These are phyloP conservation scores for Podilymbus podiceps DNA, from an alignment of 2,113 vertebrate species.

Conservation along the genomic window DNA sequence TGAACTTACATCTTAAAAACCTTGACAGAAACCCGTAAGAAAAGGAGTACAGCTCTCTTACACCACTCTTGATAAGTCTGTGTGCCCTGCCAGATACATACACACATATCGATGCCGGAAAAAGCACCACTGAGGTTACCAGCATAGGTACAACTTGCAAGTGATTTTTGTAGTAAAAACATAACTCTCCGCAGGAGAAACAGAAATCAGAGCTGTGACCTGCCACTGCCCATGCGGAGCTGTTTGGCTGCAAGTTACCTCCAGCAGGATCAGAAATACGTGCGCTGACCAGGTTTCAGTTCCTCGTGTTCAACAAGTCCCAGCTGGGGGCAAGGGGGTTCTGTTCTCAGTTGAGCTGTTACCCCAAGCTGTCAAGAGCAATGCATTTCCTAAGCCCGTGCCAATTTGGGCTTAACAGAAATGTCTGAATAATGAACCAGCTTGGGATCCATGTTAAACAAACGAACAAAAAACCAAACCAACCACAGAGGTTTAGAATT, in stretches of 20 bases:
- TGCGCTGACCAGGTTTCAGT: not conserved
- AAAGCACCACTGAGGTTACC: not conserved
- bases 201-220: not conserved
- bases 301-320: not conserved
- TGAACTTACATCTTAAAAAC: not conserved
- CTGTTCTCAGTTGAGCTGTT: not conserved
- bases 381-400: not conserved
- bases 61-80: fast-evolving
- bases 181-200: not conserved
- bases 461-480: too few species aligned
- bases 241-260: not conserved
- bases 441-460: not conserved
- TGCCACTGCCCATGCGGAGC: not conserved
- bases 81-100: not conserved
- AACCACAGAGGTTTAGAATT: not conserved
- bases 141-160: not conserved
- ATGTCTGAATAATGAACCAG: not conserved
- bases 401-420: not conserved
- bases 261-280: not conserved
- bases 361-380: not conserved
- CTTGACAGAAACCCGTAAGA: not conserved
- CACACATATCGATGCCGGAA: not conserved
- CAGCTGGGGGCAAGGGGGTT: not conserved
- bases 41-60: not conserved
- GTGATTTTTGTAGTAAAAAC: not conserved